Evolutionary conservation across 2,888 invertebrate genomes (phyloP).

Genomic region (Epinotia demarniana): DNA sequence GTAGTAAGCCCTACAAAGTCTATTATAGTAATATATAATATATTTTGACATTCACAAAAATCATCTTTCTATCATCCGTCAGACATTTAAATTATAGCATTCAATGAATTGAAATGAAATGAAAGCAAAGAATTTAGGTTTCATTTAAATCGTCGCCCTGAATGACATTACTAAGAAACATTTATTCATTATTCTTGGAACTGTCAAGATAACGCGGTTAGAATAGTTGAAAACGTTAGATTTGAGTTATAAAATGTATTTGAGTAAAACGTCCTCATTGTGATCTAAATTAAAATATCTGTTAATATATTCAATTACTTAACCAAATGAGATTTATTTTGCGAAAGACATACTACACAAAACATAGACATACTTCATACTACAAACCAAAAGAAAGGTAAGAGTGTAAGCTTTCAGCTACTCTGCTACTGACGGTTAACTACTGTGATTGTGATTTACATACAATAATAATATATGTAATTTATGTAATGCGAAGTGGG

Average conservation of each 20-base stretch:
- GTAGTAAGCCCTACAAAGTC: no score
- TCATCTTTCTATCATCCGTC: not conserved
- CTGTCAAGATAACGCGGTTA: constrained; percentile 3
- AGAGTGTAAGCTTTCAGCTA: not conserved
- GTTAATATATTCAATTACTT: constrained; percentile 10
- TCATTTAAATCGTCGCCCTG: constrained; percentile 10
- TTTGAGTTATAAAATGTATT: constrained; percentile 14
- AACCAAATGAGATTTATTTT: not conserved
- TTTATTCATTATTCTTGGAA: constrained; percentile 24
- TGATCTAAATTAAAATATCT: not conserved
- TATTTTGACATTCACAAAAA: no score
- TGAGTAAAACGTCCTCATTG: constrained; percentile 6
- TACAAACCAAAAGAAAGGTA: not conserved
- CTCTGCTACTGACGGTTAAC: not conserved
- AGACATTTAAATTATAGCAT: not conserved
- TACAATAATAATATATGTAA: no score
- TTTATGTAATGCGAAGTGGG: no score
- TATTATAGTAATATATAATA: no score
- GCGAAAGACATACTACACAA: not conserved
- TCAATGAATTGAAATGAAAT: constrained; percentile 12
- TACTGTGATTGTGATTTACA: no score
- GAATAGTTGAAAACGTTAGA: constrained; percentile 6
- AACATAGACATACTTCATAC: no score
- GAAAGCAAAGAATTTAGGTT: not conserved
- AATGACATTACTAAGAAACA: constrained; percentile 5